Conservation (phyloP, 2,797 vertebrate species). For the Champsocephalus gunnari region DNA sequence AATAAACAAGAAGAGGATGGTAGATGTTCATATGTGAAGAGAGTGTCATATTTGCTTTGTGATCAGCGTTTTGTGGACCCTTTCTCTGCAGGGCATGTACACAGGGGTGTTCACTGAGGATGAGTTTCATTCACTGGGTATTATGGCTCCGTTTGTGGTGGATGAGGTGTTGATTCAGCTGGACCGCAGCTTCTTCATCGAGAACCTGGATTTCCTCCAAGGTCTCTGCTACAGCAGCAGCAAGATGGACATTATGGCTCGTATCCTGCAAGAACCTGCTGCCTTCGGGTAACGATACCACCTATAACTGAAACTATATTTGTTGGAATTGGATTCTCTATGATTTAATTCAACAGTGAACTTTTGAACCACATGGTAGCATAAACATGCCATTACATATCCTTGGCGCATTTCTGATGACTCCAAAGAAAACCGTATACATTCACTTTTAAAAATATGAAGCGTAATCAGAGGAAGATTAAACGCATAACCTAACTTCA, state of each 20-base stretch:
- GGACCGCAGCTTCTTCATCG: conserved; percentile 78
- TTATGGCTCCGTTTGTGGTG: conserved; percentile 83
- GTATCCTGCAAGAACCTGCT: conserved; percentile 76
- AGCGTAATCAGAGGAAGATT: background rate
- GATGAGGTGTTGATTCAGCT: conserved; percentile 83
- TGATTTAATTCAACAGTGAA: background rate
- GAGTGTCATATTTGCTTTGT: background rate
- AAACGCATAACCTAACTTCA: too few species aligned
- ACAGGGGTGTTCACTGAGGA: conserved; percentile 78
- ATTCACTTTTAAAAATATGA: background rate
- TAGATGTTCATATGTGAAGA: background rate
- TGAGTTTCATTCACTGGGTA: conserved; percentile 82
- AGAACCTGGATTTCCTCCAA: conserved; percentile 74
- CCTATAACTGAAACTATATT: background rate
- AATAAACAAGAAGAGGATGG: background rate
- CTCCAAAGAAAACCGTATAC: background rate
- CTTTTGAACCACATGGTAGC: background rate
- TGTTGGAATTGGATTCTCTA: background rate
- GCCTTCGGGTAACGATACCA: conserved; percentile 79
- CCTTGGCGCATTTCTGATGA: background rate
- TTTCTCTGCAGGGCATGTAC: conserved; percentile 76
- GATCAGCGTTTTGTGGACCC: background rate
- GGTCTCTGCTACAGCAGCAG: conserved; percentile 79
- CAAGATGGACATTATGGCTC: conserved; percentile 80
- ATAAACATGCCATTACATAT: background rate